Percentiles rank a stretch among this genome's conserved stretches.
Conservation (phyloP, 1,140 invertebrate genomes). For the Drosophila varians region DNA sequence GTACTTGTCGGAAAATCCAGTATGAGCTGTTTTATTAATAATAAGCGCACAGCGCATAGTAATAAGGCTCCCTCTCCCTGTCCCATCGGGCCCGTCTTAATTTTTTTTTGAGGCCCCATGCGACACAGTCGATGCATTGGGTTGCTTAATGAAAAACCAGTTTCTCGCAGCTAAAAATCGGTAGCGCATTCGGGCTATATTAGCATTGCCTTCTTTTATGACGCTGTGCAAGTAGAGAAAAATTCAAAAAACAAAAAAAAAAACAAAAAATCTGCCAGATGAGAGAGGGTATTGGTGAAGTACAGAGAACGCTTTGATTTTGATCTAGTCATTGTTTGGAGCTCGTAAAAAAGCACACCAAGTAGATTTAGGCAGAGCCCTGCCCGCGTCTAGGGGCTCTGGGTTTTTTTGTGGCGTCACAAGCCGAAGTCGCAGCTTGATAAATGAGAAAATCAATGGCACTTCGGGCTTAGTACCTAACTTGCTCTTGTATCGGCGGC, state of each 20-base stretch:
- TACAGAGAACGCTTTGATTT: conserved; percentile 59
- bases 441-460: conserved; percentile 76
- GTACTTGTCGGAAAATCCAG: conserved; percentile 74
- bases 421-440: conserved; percentile 52
- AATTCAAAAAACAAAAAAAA: conserved; percentile 22
- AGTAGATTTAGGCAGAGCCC: not conserved
- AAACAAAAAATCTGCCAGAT: conserved; percentile 4
- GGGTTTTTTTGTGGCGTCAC: conserved; percentile 70
- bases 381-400: conserved; percentile 16
- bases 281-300: conserved; percentile 10
- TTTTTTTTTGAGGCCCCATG: conserved; percentile 1
- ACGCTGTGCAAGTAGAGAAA: conserved; percentile 48
- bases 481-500: conserved; percentile 61
- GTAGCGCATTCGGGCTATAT: conserved; percentile 28
- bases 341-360: conserved; percentile 57
- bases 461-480: conserved; percentile 65
- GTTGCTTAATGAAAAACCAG: conserved; percentile 74
- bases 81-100: not conserved
- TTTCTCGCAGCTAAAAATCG: conserved; percentile 59
- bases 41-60: conserved; percentile 62
- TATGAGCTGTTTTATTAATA: conserved; percentile 79
- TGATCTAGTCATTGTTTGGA: conserved; percentile 73
- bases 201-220: conserved; percentile 49
- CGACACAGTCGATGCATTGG: conserved; percentile 44
- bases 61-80: not conserved